Evolutionary conservation across 2,113 vertebrate genomes (phyloP).

Genomic region (Indicator maculatus): DNA sequence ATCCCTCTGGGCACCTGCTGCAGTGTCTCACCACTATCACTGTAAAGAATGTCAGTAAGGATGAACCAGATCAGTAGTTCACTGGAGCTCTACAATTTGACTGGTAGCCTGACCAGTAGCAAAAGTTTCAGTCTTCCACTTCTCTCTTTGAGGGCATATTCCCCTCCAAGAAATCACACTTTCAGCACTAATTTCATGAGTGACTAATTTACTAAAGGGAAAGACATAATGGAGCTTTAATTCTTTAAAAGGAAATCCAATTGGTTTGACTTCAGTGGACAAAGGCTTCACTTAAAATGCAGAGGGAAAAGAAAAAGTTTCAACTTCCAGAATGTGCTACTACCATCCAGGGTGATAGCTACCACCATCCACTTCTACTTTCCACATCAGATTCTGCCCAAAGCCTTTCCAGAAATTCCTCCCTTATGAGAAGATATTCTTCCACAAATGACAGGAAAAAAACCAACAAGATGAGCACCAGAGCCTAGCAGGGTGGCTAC

Average conservation of each 20-base stretch:
- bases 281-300: not conserved
- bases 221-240: not conserved
- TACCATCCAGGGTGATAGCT: not conserved
- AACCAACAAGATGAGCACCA: fast-evolving
- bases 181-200: not conserved
- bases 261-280: not conserved
- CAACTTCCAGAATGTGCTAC: not conserved
- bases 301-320: not conserved
- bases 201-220: not conserved
- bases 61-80: not conserved
- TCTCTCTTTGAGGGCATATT: not conserved
- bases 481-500: not conserved
- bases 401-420: not conserved
- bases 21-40: too few species aligned
- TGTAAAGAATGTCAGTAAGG: too few species aligned
- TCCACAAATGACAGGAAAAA: not conserved
- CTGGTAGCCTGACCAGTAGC: too few species aligned
- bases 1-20: too few species aligned
- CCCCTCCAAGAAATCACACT: not conserved
- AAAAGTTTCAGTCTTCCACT: not conserved
- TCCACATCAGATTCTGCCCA: not conserved
- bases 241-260: not conserved
- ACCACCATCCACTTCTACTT: not conserved
- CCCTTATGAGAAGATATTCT: not conserved
- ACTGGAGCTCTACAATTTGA: not conserved